Evolutionary conservation across 2,797 vertebrate species (phyloP).

Genomic region (Antennarius maculatus): DNA sequence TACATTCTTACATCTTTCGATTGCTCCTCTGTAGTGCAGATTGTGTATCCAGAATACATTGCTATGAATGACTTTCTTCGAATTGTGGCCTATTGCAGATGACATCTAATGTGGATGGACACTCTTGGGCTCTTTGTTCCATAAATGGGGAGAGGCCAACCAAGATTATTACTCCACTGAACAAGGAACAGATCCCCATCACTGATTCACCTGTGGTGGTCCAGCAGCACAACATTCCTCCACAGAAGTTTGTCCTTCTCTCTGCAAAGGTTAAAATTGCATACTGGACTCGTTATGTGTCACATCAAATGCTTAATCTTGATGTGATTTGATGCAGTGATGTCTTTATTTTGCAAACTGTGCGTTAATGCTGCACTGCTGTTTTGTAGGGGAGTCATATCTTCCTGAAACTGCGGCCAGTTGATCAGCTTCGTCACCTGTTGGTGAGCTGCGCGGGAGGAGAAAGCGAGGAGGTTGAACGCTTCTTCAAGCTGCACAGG

Average conservation of each 20-base stretch:
- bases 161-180: slow-evolving; percentile 88
- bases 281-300: background rate
- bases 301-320: background rate
- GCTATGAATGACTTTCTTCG: background rate
- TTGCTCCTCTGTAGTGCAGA: background rate
- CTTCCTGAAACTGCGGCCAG: slow-evolving; percentile 95
- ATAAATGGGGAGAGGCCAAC: slow-evolving; percentile 85
- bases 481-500: slow-evolving; percentile 97
- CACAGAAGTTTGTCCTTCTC: slow-evolving; percentile 94
- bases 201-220: slow-evolving; percentile 94
- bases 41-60: background rate
- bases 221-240: slow-evolving; percentile 91
- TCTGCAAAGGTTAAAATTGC: slow-evolving; percentile 89
- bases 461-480: slow-evolving; percentile 95
- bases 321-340: background rate
- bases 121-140: slow-evolving; percentile 95
- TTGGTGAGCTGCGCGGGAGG: slow-evolving; percentile 92
- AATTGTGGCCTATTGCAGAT: slow-evolving; percentile 78
- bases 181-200: slow-evolving; percentile 90
- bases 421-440: slow-evolving; percentile 94
- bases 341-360: background rate
- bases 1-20: background rate
- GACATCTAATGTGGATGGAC: slow-evolving; percentile 92
- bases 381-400: slow-evolving; percentile 91
- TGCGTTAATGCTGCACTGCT: background rate